Evolutionary conservation across 2,797 vertebrate genomes (phyloP).

Genomic region (Hippopotamyrus pictus): DNA sequence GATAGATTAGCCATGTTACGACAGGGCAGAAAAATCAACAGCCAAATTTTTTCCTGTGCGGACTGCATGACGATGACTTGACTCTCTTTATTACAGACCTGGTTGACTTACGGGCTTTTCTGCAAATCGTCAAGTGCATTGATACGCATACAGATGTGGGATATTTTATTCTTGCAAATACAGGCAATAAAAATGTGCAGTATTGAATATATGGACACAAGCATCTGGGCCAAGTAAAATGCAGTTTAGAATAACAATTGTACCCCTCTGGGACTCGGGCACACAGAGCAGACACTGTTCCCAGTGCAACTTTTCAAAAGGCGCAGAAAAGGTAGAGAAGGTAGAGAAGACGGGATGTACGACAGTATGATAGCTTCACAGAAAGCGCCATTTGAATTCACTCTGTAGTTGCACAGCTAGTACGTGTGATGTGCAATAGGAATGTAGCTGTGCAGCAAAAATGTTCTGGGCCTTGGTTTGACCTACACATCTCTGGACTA

Average conservation of each 20-base stretch:
- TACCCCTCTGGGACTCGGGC: not conserved
- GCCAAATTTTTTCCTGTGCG: not conserved
- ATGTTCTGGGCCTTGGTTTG: not conserved
- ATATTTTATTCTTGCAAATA: not conserved
- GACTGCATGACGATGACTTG: not conserved
- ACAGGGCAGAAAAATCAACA: not conserved
- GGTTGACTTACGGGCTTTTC: not conserved
- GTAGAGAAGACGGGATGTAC: not conserved
- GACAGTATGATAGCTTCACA: not conserved
- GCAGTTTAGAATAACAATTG: not conserved
- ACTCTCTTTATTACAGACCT: not conserved
- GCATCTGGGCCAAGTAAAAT: not conserved
- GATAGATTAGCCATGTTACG: not conserved
- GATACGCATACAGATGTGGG: not conserved
- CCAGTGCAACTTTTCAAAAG: not conserved
- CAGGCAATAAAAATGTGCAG: not conserved
- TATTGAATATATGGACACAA: not conserved
- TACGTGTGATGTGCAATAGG: not conserved
- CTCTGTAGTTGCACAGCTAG: not conserved
- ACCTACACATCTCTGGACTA: not conserved
- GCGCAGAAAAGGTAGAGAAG: not conserved
- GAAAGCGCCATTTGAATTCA: not conserved
- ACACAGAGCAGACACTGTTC: not conserved
- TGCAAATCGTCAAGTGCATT: not conserved
- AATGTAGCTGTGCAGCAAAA: not conserved